Base-by-base conservation (phyloP, 2,797 vertebrate genomes). In the Cyclopterus lumpus region DNA sequence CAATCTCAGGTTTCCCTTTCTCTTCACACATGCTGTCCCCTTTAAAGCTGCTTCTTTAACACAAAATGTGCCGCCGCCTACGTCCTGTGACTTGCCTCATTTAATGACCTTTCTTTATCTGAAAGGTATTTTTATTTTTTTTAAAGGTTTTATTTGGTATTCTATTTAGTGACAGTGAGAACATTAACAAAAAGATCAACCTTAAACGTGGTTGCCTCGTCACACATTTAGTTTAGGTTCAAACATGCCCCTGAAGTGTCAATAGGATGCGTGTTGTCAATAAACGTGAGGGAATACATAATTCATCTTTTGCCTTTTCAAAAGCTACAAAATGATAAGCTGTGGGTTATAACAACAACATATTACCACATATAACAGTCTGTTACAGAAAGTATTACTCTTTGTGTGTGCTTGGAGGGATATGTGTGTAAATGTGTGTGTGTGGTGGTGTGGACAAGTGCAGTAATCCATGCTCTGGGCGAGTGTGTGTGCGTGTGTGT, bases 1-100 rank as follows among this genome's bases (percentile, higher is more conserved):
- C 57, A 76, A 51, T 75, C 79, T 84, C 80, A 86, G 88, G 86
- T 91, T 85, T 87, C 82, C 81, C 81, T 82, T 86, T 75, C 87
- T 91, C 79, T 69, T 88, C 81, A 83, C 58, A 81, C 77, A 71
- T 73, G 66, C 84, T 90, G 65, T 79, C 62, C 32, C 48, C 32
- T 84, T 64, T 60, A 36, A 86, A 77, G 75, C 68, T 86, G 66
- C 83, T 85, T 80, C 67, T 83, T 78, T 69, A 71, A 79, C 66
- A 74, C 67, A 81, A 73, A 80, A 80, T 72, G 73, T 84, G 71
- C 58, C 54, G 69, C 70, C 84, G 28, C n/a, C 51, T 67, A 16
- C 36, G 30, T 71, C 44, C 51, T 73, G 10, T 80, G 40, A 82
- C 61, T 64, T 69, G 26, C 12, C 53, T 76, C 40, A 38, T 73